Conservation (phyloP, 2,113 vertebrate species). For the Saguinus imperator region DNA sequence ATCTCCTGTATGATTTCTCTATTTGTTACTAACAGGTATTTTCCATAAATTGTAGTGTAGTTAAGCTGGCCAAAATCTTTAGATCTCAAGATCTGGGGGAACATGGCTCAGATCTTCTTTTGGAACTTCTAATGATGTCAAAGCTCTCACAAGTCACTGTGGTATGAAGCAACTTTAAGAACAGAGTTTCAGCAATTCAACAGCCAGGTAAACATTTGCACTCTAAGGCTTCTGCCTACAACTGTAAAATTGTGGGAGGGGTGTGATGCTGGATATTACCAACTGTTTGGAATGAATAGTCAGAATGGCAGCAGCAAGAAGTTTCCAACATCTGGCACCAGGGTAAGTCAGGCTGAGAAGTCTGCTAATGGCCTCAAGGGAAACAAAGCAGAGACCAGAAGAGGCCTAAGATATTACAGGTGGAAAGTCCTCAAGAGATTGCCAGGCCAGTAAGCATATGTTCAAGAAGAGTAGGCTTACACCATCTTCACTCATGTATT, state of each 20-base stretch:
- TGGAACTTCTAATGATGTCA: not conserved
- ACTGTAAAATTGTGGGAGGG: too few relatives aligned
- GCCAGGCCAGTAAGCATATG: not conserved
- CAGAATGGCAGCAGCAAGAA: not conserved
- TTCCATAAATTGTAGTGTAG: not conserved
- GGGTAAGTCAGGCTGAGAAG: not conserved
- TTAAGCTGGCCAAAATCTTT: not conserved
- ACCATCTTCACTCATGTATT: not conserved
- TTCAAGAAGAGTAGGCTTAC: not conserved
- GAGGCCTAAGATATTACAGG: not conserved
- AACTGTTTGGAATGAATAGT: not conserved
- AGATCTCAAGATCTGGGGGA: not conserved
- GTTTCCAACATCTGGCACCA: not conserved
- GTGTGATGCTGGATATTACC: not conserved
- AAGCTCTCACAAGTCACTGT: not conserved
- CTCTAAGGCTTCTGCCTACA: not conserved
- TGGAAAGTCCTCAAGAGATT: not conserved
- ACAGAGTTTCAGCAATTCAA: not conserved
- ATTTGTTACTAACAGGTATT: not conserved
- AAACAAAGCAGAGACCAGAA: not conserved
- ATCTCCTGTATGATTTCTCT: not conserved
- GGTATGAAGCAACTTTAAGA: not conserved
- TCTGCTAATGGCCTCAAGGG: not conserved
- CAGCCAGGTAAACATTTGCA: not conserved
- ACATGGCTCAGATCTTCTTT: not conserved